phyloP scores from a whole-genome alignment of 2,888 invertebrate species.

The Peribatodes rhomboidaria region DNA sequence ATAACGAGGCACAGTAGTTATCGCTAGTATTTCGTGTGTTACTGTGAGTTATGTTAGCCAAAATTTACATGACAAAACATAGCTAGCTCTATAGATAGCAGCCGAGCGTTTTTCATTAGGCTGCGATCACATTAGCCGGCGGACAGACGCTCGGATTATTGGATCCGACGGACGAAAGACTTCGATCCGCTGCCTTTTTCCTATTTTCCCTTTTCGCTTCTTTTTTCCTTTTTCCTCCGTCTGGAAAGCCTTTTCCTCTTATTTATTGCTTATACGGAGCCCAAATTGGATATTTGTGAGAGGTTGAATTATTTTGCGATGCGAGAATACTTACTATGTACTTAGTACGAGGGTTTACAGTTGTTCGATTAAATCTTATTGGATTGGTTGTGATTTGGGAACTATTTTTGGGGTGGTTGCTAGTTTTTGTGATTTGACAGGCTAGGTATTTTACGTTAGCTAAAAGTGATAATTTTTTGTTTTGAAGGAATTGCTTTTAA shows the following conservation, averaged over 20 bases:
- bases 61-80: no score
- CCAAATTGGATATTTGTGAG: slow-evolving; percentile 85
- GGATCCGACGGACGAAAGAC: slow-evolving; percentile 86
- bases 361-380: slow-evolving; percentile 49
- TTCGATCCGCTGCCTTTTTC: slow-evolving; percentile 83
- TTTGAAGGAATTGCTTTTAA: no score
- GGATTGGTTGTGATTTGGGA: slow-evolving; percentile 23
- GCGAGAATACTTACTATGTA: slow-evolving; percentile 60
- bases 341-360: slow-evolving; percentile 60
- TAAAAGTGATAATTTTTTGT: no score
- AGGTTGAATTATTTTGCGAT: slow-evolving; percentile 77
- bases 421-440: neutral
- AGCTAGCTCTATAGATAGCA: slow-evolving; percentile 60
- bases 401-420: neutral
- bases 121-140: slow-evolving; percentile 85
- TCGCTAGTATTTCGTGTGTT: no score
- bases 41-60: no score
- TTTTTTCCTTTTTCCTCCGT: slow-evolving; percentile 71
- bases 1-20: no score
- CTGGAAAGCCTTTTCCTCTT: slow-evolving; percentile 86
- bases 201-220: slow-evolving; percentile 65
- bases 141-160: slow-evolving; percentile 86
- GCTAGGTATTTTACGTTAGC: no score
- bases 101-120: slow-evolving; percentile 83
- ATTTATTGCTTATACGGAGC: slow-evolving; percentile 86